Base-by-base conservation (phyloP, 2,888 invertebrate species). In the Leptothorax acervorum region DNA sequence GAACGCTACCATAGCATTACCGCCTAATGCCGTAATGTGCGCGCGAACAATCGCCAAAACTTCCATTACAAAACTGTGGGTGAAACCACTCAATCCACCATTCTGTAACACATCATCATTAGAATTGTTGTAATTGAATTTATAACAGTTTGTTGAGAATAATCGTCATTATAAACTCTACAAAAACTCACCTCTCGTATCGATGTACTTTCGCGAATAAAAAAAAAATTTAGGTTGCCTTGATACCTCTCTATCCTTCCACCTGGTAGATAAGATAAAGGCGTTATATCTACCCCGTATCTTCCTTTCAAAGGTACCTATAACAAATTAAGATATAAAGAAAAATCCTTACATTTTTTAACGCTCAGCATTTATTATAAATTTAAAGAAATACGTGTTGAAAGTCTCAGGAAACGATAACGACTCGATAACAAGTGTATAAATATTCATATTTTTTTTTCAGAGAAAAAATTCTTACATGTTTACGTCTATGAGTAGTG, bases 1-100 rank as follows among this genome's bases (percentile, higher is more conserved):
- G 95, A 98, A 99, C 0, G 99, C 98, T 0, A 99, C 98, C 96
- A 99, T 97, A 0, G 99, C 99, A 95, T 99, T 99, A 4, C 99
- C 99, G 42, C 99, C 99, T 51, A 99, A 95, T 0, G 99, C 98
- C 0, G 97, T 97, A 45, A 99, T 98, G 95, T 99, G 99, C 4
- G 99, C 98, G 76, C 99, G 96, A 1, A 98, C 98, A 87, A 99
- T 98, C 0, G 99, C 98, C 91, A 99, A 95, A 23, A 99, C 98
- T 96, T 99, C 99, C 73, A 98, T 97, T 9, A 99, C 97, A 94
- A 99, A 99, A 82, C 98, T 98, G 94, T 99, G 99, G 85, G 99
- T 97, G 95, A 99, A 99, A 3, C 99, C 99, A 95, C 98, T 98
- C 70, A 99, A 96, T 1, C 99, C 99, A 68, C 99, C 99, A 93